Conservation (phyloP, 2,888 invertebrate genomes). For the Lapara coniferarum region DNA sequence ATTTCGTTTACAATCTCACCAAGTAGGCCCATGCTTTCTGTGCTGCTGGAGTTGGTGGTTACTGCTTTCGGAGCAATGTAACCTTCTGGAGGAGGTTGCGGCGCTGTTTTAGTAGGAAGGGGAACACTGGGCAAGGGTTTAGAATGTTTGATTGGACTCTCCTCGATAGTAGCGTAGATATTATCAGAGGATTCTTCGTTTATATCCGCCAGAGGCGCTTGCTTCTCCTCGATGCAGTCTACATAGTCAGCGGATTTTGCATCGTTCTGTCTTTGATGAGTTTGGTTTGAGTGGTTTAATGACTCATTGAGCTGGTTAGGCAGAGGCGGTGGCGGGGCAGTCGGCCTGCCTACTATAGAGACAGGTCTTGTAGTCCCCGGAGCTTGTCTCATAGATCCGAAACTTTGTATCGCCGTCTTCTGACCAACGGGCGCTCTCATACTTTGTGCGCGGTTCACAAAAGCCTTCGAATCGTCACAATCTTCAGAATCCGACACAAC, state of each 20-base stretch:
- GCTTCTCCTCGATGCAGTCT: constrained; percentile 89
- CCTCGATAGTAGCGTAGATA: constrained; percentile 94
- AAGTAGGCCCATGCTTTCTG: constrained; percentile 89
- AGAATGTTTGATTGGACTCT: constrained; percentile 83
- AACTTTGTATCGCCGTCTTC: constrained; percentile 87
- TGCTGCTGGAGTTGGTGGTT: constrained; percentile 78
- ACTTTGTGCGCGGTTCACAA: constrained; percentile 91
- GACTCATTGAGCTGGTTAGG: constrained; percentile 69
- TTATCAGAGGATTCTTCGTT: constrained; percentile 88
- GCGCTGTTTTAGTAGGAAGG: constrained; percentile 55
- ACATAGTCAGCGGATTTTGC: constrained; percentile 86
- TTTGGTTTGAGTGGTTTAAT: constrained; percentile 67
- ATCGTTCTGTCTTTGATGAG: constrained; percentile 78
- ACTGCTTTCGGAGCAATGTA: constrained; percentile 77
- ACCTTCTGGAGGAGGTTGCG: constrained; percentile 75
- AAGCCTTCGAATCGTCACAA: constrained; percentile 80
- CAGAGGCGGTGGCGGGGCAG: constrained; percentile 89
- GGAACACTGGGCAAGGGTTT: constrained; percentile 71
- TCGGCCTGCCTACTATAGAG: constrained; percentile 89
- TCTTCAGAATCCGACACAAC: constrained; percentile 82
- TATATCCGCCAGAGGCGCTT: constrained; percentile 85
- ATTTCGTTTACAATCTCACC: constrained; percentile 95
- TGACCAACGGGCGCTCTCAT: constrained; percentile 86
- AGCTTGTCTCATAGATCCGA: constrained; percentile 92
- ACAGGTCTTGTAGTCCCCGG: constrained; percentile 87